Percentiles rank a stretch among this genome's conserved stretches.
Evolutionary conservation across 2,797 vertebrate genomes (phyloP).

Genomic region (Phyllotis vaccarum): DNA sequence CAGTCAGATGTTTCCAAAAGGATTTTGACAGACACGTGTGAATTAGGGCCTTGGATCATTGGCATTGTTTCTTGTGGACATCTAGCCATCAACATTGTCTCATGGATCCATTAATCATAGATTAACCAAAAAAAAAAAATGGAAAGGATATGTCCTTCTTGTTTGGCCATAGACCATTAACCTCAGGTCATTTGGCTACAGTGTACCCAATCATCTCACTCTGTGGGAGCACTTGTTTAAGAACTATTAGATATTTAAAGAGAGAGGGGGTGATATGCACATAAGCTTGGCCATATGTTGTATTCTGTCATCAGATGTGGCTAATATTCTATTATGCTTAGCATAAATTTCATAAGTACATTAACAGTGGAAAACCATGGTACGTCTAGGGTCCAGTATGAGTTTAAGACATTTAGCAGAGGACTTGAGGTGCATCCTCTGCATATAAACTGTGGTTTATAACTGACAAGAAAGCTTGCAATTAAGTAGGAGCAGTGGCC

Average conservation of each 20-base stretch:
- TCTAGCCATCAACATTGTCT: background rate
- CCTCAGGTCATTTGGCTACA: background rate
- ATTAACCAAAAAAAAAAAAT: background rate
- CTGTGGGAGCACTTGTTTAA: background rate
- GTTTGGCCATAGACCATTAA: background rate
- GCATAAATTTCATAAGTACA: background rate
- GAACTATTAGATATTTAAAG: background rate
- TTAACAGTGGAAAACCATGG: background rate
- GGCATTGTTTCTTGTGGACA: background rate
- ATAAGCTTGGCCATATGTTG: background rate
- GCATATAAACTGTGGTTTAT: background rate
- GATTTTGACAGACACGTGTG: background rate
- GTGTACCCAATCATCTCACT: background rate
- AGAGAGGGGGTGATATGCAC: background rate
- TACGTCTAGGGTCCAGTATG: background rate
- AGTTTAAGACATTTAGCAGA: background rate
- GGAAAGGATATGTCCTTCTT: no score
- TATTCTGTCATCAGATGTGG: background rate
- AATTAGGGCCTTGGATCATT: background rate
- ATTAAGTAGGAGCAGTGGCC: background rate
- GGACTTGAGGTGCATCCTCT: background rate
- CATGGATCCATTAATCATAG: background rate
- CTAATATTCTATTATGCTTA: background rate
- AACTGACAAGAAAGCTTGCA: constrained; percentile 19
- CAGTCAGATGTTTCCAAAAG: background rate